These are phyloP conservation scores for Noctua janthina DNA, from an alignment of 2,888 invertebrate genomes.

Conservation along the genomic window DNA sequence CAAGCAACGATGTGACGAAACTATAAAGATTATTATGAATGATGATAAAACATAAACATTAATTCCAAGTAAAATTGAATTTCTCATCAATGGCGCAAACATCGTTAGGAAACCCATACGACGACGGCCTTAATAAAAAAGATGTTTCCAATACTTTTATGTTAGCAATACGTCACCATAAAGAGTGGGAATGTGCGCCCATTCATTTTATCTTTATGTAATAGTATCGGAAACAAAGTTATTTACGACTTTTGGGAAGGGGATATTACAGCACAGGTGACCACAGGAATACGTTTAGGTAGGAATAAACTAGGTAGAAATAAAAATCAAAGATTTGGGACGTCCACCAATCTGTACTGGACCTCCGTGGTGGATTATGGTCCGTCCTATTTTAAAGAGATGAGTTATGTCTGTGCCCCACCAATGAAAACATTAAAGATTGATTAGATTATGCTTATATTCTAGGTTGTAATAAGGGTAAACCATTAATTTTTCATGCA, in stretches of 20 bases:
- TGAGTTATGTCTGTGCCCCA: not conserved
- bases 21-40: not conserved
- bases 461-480: not conserved
- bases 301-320: not conserved
- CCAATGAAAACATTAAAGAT: not conserved
- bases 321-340: not conserved
- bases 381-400: not conserved
- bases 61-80: constrained; percentile 29
- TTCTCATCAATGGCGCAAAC: constrained; percentile 32
- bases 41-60: constrained; percentile 8
- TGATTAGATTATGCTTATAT: no score
- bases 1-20: not conserved
- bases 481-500: not conserved
- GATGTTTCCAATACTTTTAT: constrained; percentile 43
- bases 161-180: constrained; percentile 32
- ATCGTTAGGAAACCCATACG: constrained; percentile 40
- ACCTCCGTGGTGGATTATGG: not conserved
- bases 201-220: constrained; percentile 15
- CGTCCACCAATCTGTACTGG: not conserved
- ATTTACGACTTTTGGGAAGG: not conserved
- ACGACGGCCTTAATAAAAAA: constrained; percentile 42
- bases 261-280: not conserved
- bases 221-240: not conserved
- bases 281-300: no score
- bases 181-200: not conserved